Conservation (phyloP, 2,888 invertebrate genomes). For the Ceraclea dissimilis region DNA sequence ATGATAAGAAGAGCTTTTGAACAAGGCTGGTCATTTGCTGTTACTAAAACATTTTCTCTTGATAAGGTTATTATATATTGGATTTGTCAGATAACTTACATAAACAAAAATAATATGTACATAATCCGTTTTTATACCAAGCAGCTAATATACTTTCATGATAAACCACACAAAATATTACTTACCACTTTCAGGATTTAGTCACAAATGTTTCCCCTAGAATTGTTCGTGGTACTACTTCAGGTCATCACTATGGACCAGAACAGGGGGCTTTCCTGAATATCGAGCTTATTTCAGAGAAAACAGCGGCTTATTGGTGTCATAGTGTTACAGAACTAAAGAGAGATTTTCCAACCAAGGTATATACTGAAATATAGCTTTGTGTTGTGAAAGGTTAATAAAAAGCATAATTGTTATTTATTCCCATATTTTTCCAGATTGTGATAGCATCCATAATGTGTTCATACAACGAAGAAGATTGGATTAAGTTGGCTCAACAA, state of each 20-base stretch:
- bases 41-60: slow-evolving; percentile 93
- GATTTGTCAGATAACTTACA: background rate
- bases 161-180: background rate
- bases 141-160: background rate
- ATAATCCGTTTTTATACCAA: too few species aligned
- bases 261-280: slow-evolving; percentile 96
- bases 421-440: slow-evolving; percentile 46
- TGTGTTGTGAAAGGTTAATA: background rate
- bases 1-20: slow-evolving; percentile 95
- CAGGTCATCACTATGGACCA: slow-evolving; percentile 87
- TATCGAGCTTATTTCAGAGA: slow-evolving; percentile 97
- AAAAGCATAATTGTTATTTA: too few species aligned
- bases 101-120: background rate
- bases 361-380: slow-evolving; percentile 30
- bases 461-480: slow-evolving; percentile 76
- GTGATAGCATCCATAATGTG: slow-evolving; percentile 97
- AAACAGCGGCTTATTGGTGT: slow-evolving; percentile 90
- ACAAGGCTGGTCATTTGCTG: slow-evolving; percentile 96
- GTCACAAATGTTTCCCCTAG: slow-evolving; percentile 97
- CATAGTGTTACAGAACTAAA: slow-evolving; percentile 81
- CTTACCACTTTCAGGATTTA: slow-evolving; percentile 56
- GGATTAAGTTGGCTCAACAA: slow-evolving; percentile 71
- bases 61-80: slow-evolving; percentile 77
- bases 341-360: slow-evolving; percentile 84
- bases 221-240: slow-evolving; percentile 89